Base-by-base conservation (phyloP, 2,888 invertebrate species). In the Campoplex nolae region DNA sequence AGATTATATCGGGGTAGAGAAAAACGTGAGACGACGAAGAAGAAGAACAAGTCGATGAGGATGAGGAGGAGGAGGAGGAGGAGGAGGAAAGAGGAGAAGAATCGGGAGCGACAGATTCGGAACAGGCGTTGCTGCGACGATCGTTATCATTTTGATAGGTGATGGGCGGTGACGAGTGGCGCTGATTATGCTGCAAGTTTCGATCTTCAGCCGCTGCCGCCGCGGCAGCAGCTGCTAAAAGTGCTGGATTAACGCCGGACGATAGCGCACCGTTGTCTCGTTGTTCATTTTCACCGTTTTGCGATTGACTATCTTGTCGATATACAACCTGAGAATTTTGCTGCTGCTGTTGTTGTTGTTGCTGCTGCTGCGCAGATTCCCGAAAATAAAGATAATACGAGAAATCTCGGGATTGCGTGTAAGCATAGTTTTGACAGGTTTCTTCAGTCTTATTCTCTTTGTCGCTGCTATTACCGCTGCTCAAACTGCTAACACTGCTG, bases 321-420 rank as follows among this genome's bases (percentile, higher is more conserved):
- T 91, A 89, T 74, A 90, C 90, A 3, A 42, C 28, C 54, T 42
- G 70, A 7, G 28, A 90, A 42, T 13, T 89, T 90, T 88, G 90
- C 28, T 90, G 92, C 51, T 92, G 90, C 1, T 93, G 92, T 65
- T 86, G 90, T 18, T 89, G 78, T 32, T 67, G 86, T 54, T 54
- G 45, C 38, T 88, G 87, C 51, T 76, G 88, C 71, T 86, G 90
- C 32, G 7, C 62, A 18, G 65, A 35, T 58, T 91, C 92, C 65
- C 92, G 90, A 1, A 93, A 92, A 85, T 95, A 95, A 51, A 95
- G 89, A 83, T 95, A 95, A 83, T 95, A 95, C 28, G 94, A 92
- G 74, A 94, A 92, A 68, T 94, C 94, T 8, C 93, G 90, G 18
- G 92, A 89, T 67, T 90, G 88, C 73, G 89, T 56, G 67, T 90